Percentiles rank a stretch among this genome's conserved stretches.
phyloP scores from a whole-genome alignment of 2,113 vertebrate species.

The Gadus chalcogrammus region DNA sequence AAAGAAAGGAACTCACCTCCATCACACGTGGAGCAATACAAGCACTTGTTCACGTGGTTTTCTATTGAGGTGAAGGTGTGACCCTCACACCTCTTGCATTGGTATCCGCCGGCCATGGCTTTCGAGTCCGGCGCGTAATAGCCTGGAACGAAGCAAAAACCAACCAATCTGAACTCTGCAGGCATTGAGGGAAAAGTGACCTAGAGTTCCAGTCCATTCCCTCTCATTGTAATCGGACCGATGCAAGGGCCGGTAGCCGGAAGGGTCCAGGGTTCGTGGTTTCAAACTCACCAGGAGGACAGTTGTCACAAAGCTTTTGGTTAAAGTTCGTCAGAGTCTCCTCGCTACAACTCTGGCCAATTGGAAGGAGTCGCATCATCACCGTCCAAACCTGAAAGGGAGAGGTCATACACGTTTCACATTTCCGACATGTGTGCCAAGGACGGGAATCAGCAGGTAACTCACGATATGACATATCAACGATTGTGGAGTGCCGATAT shows the following conservation, averaged over 20 bases:
- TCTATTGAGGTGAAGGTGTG: accelerated
- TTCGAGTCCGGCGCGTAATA: accelerated
- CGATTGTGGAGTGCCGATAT: too few species aligned
- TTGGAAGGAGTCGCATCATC: conserved; percentile 19
- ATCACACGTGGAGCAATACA: accelerated
- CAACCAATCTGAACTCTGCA: background rate
- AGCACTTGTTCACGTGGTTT: accelerated
- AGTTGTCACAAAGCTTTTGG: accelerated
- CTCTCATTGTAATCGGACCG: too few species aligned
- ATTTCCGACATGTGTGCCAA: too few species aligned
- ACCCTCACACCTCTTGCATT: conserved; percentile 26
- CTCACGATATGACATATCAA: too few species aligned
- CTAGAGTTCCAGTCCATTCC: too few species aligned
- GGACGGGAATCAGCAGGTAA: too few species aligned
- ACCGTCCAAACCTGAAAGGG: conserved; percentile 37
- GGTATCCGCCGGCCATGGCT: accelerated
- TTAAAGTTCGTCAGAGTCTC: background rate
- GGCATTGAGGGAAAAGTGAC: background rate
- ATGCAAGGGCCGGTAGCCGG: too few species aligned
- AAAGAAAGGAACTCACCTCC: background rate
- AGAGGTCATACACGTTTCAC: background rate
- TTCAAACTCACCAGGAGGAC: conserved; percentile 34
- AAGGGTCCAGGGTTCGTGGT: background rate
- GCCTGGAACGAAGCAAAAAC: conserved; percentile 24
- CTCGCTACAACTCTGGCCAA: background rate